phyloP scores from a whole-genome alignment of 2,888 invertebrate genomes.

The Leptinotarsa juncta region DNA sequence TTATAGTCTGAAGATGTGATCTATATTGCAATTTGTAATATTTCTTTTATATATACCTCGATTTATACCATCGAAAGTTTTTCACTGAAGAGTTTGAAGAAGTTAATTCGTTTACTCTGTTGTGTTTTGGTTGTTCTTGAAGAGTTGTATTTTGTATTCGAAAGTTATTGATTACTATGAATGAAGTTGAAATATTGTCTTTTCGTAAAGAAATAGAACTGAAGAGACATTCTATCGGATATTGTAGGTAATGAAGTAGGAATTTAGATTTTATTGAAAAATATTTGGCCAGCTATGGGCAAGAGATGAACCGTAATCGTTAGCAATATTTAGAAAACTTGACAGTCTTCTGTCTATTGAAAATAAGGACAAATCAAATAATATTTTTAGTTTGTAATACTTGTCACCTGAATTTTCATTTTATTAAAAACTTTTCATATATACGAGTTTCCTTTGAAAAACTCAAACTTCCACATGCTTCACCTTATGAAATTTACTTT shows the following conservation, averaged over 20 bases:
- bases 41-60: background rate
- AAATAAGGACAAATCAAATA: too few relatives aligned
- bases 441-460: too few relatives aligned
- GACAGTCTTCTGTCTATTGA: too few relatives aligned
- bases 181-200: background rate
- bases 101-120: background rate
- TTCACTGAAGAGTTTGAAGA: background rate
- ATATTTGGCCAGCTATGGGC: too few relatives aligned
- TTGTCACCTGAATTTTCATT: too few relatives aligned
- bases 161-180: background rate
- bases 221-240: background rate
- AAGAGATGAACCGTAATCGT: too few relatives aligned
- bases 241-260: background rate
- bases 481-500: too few relatives aligned
- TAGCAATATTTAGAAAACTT: too few relatives aligned
- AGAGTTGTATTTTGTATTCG: background rate
- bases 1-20: slow-evolving; percentile 12
- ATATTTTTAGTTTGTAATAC: too few relatives aligned
- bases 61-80: background rate
- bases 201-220: background rate
- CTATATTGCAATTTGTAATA: slow-evolving; percentile 1
- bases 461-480: too few relatives aligned
- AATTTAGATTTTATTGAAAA: too few relatives aligned
- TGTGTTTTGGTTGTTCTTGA: background rate
- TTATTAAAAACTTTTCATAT: too few relatives aligned